Base-by-base conservation (phyloP, 2,888 invertebrate genomes). In the Apamea anceps region DNA sequence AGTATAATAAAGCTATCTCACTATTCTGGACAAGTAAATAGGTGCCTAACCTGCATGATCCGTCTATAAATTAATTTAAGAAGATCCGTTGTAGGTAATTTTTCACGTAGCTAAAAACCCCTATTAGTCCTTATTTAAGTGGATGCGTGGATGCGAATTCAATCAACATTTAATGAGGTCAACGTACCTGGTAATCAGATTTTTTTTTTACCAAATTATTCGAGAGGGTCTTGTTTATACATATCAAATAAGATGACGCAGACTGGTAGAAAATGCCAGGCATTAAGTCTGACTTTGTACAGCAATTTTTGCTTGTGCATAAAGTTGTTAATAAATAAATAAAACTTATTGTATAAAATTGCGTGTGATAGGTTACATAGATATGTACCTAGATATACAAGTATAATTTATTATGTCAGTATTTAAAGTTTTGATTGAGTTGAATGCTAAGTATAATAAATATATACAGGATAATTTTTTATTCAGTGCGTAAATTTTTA, bases 11-110 rank as follows among this genome's bases (percentile, higher is more conserved):
- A 70, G 63, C 4, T 57, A 48, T 85, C 85, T 85, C 60, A 60
- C 71, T 81, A 85, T 66, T 85, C 48, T 66, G 28, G 65, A 37
- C 42, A 37, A 37, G 45, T 85, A 62, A 85, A 72, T 54, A 62
- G 66, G 67, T 51, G n/a, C 28, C 37, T 60, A 45, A 18, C 21
- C 25, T 65, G 37, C 68, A 51, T 65, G 51, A 51, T 70, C 32
- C 15, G n/a, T 42, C 65, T 0, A 65, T 82, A 82, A 86, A 86
- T 82, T 86, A 65, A 82, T 82, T 86, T 54, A 42, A 32, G 28
- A 28, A 65, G 45, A 68, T 81, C 37, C 51, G 6, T 5, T 51
- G 37, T 82, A 45, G 68, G 51, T 75, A 70, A 70, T 82, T 82
- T 82, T 82, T 82, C 42, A 32, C 70, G 66, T 32, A 18, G 48